Conservation (phyloP, 1,140 invertebrate species). For the Spodoptera litura region DNA sequence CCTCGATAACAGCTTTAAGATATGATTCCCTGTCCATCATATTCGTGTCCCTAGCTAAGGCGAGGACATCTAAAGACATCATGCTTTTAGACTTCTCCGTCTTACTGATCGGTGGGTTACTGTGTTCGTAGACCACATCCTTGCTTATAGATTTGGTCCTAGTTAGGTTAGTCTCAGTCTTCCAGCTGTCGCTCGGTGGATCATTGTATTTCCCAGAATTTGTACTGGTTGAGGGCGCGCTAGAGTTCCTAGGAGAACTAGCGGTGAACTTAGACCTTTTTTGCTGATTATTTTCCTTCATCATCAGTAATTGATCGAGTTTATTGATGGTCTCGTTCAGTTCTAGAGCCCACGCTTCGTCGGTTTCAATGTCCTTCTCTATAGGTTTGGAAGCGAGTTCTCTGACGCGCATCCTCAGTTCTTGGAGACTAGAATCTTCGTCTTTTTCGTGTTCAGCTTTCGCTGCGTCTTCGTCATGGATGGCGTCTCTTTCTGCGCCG, state of each 20-base stretch:
- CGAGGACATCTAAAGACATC: constrained; percentile 81
- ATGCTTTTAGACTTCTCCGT: constrained; percentile 80
- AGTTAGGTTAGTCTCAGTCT: constrained; percentile 64
- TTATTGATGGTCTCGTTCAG: constrained; percentile 89
- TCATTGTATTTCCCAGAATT: constrained; percentile 61
- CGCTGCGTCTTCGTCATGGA: constrained; percentile 81
- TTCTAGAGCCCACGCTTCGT: constrained; percentile 88
- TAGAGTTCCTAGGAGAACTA: constrained; percentile 71
- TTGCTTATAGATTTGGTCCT: constrained; percentile 75
- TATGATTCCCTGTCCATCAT: constrained; percentile 80
- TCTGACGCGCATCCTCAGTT: constrained; percentile 87
- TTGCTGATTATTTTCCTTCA: constrained; percentile 87
- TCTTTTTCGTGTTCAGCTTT: constrained; percentile 73
- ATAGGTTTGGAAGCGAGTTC: constrained; percentile 88
- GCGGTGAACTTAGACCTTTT: constrained; percentile 79
- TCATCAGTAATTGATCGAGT: constrained; percentile 88
- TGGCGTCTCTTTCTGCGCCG: constrained; percentile 91
- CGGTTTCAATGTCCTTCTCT: constrained; percentile 87
- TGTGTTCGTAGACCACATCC: constrained; percentile 71
- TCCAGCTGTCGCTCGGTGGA: constrained; percentile 69
- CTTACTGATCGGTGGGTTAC: constrained; percentile 66
- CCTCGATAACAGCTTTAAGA: constrained; percentile 81
- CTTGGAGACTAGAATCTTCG: constrained; percentile 81
- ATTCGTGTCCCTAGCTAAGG: constrained; percentile 74
- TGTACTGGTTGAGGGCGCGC: constrained; percentile 74